A percentile compares a stretch with the other conserved stretches of the same genome.
These are phyloP conservation scores for Paramormyrops kingsleyae DNA, from an alignment of 2,113 vertebrate genomes.

Conservation along the genomic window DNA sequence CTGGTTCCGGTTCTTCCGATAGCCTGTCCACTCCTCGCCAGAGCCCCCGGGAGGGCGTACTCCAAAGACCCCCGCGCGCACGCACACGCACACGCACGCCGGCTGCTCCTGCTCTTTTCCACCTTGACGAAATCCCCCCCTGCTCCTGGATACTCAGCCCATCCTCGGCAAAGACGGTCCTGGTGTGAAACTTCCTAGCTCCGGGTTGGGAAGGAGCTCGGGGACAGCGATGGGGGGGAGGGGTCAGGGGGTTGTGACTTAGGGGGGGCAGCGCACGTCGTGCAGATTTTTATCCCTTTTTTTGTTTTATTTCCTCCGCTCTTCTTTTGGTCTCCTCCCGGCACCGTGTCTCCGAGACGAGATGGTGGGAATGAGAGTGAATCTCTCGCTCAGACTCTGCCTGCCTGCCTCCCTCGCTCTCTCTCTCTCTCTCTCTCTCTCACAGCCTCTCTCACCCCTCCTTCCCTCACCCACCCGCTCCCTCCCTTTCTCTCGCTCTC, in stretches of 20 bases:
- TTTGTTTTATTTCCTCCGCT: constrained; percentile 28
- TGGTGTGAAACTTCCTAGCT: constrained; percentile 23
- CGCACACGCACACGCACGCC: neutral
- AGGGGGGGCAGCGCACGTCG: constrained; percentile 15
- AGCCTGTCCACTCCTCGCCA: neutral
- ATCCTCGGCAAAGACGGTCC: constrained; percentile 19
- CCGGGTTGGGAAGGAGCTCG: neutral
- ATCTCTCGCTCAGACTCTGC: constrained; percentile 36
- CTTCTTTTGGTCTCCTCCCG: constrained; percentile 29
- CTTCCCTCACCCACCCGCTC: neutral
- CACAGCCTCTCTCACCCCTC: constrained; percentile 26
- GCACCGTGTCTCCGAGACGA: constrained; percentile 40
- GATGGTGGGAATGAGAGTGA: constrained; percentile 56
- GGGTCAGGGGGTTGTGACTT: neutral
- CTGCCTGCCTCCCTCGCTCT: constrained; percentile 41
- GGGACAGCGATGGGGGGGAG: neutral
- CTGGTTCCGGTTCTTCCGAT: neutral
- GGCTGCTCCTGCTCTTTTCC: constrained; percentile 19
- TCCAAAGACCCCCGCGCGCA: neutral
- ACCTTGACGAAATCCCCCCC: constrained; percentile 24
- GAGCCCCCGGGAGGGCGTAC: neutral
- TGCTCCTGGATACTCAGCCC: constrained; percentile 13
- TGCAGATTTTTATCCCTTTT: neutral
- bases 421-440: constrained; percentile 41
- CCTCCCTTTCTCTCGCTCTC: constrained; percentile 16